Base-by-base conservation (phyloP, 2,797 vertebrate genomes). In the Leptodactylus fallax region DNA sequence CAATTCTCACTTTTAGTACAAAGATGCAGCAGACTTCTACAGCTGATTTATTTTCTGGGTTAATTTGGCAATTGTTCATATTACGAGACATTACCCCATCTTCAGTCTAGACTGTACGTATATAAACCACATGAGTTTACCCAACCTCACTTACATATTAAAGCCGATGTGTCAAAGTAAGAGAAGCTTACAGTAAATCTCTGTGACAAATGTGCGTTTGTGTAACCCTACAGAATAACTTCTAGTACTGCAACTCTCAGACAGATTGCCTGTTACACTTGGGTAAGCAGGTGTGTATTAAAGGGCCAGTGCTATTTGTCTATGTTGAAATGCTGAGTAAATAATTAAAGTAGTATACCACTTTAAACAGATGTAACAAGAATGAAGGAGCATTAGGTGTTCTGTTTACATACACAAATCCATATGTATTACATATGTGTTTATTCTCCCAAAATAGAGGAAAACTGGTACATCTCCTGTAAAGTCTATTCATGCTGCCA, bases 21-120 rank as follows among this genome's bases (percentile, higher is more conserved):
- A 51, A 23, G 72, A 77, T 77, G 72, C 49, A 47, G 19, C 16
- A 51, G 11, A n/a, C 51, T 77, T 77, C 27, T 9, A 49, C 13
- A 16, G 60, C 21, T 63, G 60, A 58, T 14, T 63, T 47, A 81
- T 81, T 61, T 80, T 81, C 4, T n/a, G 45, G 45, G 21, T 65
- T 81, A 65, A 16, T 51, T 80, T 60, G 60, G 16, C 58, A 61
- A 65, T 63, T 63, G 36, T 81, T 81, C 19, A 47, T 51, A 21
- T 1, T 13, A 23, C 13, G 19, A 81, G 58, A 63, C 58, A 81
- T 63, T 63, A 81, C 79, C 60, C 58, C 36, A 81, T 81, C 58
- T 63, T n/a, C 47, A 14, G 79, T 81, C 79, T 81, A 81, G 79
- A 81, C 79, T 74, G 25, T 55, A 56, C 71, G 53, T 71, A 81